These are phyloP conservation scores for Micromussa lordhowensis DNA, from an alignment of 92 coral and sea anemone species.

Conservation along the genomic window DNA sequence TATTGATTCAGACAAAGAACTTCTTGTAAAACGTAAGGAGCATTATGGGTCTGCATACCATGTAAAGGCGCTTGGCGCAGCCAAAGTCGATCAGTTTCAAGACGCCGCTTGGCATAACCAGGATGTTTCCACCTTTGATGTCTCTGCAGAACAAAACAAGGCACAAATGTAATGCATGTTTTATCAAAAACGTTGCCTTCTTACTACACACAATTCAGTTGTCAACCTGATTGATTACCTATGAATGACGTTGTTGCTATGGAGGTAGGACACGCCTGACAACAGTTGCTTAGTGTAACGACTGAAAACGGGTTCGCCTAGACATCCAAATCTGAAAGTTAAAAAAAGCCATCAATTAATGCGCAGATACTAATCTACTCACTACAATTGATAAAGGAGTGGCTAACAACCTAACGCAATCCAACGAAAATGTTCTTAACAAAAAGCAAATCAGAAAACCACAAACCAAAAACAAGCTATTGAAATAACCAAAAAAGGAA, in stretches of 20 bases:
- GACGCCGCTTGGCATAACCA: constrained; percentile 91
- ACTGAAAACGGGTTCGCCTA: constrained; percentile 88
- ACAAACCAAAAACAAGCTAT: neutral
- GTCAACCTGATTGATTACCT: constrained; percentile 34
- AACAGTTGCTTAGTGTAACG: constrained; percentile 92
- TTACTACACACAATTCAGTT: neutral
- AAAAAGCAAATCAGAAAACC: neutral
- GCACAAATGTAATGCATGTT: neutral
- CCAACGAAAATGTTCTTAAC: neutral
- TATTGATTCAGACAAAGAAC: neutral
- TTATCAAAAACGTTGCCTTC: neutral
- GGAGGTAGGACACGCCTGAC: constrained; percentile 92
- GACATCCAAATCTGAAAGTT: constrained; percentile 85
- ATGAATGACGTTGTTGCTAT: constrained; percentile 94
- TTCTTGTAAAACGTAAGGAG: neutral
- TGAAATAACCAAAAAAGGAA: neutral
- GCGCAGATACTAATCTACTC: neutral
- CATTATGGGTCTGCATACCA: constrained; percentile 62
- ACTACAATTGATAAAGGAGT: neutral
- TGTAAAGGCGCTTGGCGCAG: constrained; percentile 94
- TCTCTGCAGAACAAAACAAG: constrained; percentile 66
- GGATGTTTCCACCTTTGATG: constrained; percentile 97
- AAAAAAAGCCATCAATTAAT: neutral
- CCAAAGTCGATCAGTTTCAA: constrained; percentile 97
- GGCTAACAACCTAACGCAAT: neutral